phyloP scores from a whole-genome alignment of 2,888 invertebrate species.

The Autographa pulchrina region DNA sequence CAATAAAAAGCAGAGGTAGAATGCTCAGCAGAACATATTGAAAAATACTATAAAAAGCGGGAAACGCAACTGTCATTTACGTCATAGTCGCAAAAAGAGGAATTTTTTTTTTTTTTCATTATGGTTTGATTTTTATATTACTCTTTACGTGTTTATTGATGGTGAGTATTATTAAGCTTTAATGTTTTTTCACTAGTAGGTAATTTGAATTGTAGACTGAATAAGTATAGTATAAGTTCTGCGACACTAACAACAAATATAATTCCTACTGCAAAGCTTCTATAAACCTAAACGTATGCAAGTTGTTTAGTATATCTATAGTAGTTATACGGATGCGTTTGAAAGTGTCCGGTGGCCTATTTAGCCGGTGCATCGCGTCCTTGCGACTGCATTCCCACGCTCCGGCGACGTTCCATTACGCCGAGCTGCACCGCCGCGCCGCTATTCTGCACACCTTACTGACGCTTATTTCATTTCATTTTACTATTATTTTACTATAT shows the following conservation, averaged over 20 bases:
- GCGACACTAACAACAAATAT: background rate
- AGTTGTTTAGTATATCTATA: conserved; percentile 16
- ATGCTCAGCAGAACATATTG: background rate
- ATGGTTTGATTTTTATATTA: background rate
- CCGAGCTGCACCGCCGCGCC: conserved; percentile 21
- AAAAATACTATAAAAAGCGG: background rate
- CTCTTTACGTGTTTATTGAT: background rate
- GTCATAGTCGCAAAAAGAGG: background rate
- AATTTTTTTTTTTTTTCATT: background rate
- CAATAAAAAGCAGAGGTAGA: background rate
- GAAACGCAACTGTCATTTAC: conserved; percentile 4
- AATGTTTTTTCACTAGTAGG: background rate
- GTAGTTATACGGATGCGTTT: conserved; percentile 41
- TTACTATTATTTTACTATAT: background rate
- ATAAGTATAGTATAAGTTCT: too few relatives aligned
- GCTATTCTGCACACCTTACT: conserved; percentile 41
- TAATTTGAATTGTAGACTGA: background rate
- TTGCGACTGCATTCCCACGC: conserved; percentile 62
- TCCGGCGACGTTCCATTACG: conserved; percentile 48
- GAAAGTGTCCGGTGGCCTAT: conserved; percentile 57
- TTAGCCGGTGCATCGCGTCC: conserved; percentile 61
- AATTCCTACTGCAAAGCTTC: background rate
- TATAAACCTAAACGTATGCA: background rate
- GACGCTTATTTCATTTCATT: conserved; percentile 22
- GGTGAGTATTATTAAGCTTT: background rate